phyloP scores from a whole-genome alignment of 1,140 invertebrate genomes.

The Hylaeus volcanicus region DNA sequence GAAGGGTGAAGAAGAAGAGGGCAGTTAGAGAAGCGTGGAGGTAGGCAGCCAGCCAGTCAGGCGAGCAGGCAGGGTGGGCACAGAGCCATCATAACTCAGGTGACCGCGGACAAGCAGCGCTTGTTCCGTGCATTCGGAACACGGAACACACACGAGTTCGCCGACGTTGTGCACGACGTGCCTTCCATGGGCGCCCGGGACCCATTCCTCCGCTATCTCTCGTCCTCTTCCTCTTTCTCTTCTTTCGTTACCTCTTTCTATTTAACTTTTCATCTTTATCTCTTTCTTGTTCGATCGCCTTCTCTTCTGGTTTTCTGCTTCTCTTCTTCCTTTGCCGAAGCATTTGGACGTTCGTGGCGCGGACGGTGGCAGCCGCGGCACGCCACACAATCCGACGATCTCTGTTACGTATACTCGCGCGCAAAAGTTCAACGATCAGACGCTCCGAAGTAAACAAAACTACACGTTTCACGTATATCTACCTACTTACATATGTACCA shows the following conservation, averaged over 20 bases:
- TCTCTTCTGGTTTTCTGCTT: constrained; percentile 6
- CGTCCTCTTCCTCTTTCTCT: constrained; percentile 33
- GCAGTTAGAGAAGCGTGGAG: constrained; percentile 54
- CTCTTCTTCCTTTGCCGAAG: constrained; percentile 40
- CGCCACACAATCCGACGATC: constrained; percentile 62
- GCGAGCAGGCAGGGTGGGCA: constrained; percentile 71
- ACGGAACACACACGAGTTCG: constrained; percentile 72
- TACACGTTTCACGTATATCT: too few relatives aligned
- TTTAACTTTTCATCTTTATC: constrained; percentile 27
- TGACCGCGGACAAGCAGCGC: constrained; percentile 74
- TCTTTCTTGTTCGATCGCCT: constrained; percentile 27
- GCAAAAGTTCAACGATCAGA: constrained; percentile 45
- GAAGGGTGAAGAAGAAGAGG: constrained; percentile 64
- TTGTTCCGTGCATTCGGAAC: constrained; percentile 76
- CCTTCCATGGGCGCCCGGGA: constrained; percentile 43
- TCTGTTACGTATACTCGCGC: constrained; percentile 55
- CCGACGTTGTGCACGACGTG: constrained; percentile 64
- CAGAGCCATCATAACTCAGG: constrained; percentile 76
- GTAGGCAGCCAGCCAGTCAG: constrained; percentile 46
- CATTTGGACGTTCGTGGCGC: constrained; percentile 58
- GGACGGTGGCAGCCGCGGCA: constrained; percentile 67
- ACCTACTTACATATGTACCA: too few relatives aligned
- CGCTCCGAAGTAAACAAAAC: too few relatives aligned
- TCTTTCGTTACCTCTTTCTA: constrained; percentile 1
- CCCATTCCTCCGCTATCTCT: constrained; percentile 40